Conservation (phyloP, 2,888 invertebrate genomes). For the Dilophus febrilis region DNA sequence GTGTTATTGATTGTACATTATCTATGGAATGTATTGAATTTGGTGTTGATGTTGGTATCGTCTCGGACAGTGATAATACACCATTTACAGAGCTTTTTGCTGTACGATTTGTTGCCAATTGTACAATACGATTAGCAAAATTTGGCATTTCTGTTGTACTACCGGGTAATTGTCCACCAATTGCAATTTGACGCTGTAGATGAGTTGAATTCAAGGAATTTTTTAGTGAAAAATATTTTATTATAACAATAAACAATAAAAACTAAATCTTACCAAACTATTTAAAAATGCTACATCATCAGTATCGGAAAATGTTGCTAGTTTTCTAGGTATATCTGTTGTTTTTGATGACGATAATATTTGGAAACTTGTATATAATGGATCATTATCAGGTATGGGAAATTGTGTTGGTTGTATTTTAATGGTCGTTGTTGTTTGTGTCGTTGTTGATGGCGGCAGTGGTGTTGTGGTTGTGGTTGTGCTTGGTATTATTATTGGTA, state of each 20-base stretch:
- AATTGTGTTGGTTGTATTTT: conserved; percentile 9
- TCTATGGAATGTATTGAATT: no score
- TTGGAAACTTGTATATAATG: conserved; percentile 10
- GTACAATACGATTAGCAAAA: conserved; percentile 35
- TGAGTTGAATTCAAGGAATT: conserved; percentile 1
- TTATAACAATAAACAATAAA: no score
- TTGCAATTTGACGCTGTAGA: conserved; percentile 16
- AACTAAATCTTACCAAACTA: conserved; percentile 43
- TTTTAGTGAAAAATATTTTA: no score
- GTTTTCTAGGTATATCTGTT: conserved; percentile 18
- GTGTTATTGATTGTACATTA: conserved; percentile 11
- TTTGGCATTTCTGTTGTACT: conserved; percentile 12
- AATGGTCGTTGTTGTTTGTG: conserved; percentile 17
- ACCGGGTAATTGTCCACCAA: conserved; percentile 6
- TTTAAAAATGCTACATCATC: conserved; percentile 43
- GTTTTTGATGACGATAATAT: conserved; percentile 20
- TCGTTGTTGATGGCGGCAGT: conserved; percentile 21
- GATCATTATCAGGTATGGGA: conserved; percentile 2
- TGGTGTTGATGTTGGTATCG: conserved; percentile 3
- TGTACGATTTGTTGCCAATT: conserved; percentile 31
- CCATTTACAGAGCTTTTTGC: conserved; percentile 7
- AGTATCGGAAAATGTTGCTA: conserved; percentile 34
- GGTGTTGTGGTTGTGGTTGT: conserved; percentile 17
- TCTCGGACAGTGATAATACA: neutral
- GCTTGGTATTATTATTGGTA: conserved; percentile 17